Evolutionary conservation across 2,113 vertebrate species (phyloP), one percentile per base, ranked within the genome.

Genomic region (Heterocephalus glaber): DNA sequence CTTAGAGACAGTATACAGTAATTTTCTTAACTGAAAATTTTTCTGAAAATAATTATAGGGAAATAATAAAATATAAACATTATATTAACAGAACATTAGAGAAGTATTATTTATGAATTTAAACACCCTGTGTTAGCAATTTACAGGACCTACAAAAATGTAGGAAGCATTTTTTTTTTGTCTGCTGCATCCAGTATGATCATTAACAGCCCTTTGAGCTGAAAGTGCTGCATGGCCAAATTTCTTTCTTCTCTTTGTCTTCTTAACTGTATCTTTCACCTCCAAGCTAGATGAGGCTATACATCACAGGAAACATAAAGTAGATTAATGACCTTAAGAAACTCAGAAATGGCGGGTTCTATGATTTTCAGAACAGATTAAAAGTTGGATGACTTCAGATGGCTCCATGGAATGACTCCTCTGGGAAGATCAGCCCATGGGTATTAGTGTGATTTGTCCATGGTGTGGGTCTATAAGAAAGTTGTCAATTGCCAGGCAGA

Each of bases 351-450:
- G 74, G 56, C 89, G 60, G 76, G 22, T 81, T 97, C 89, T 94
- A 81, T 95, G 86, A 90, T 91, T 96, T 96, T 96, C 83, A 94
- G 80, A 96, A 90, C 5, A 96, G 76, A 91, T 97, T 96, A 94
- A 94, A 88, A 96, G 58, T 26, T 82, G 58, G 22, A 85, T 91
- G 66, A 89, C 83, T 96, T 96, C 22, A 80, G 44, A 89, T 91
- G 47, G 10, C 16, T 28, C 52, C 95, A 49, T 58, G 60, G 68
- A 95, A 97, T 90, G 93, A 56, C 26, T 86, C 94, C 86, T 77
- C 63, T 63, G 94, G 89, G 91, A 96, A 90, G 54, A 38, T 44
- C 47, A 85, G 52, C 9, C 83, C 35, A 26, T 80, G 35, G n/a
- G 47, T 88, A 56, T 94, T 86, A 86, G 2, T 56, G 7, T 97